Conservation (phyloP, 2,888 invertebrate genomes). For the Cosmia pyralina region DNA sequence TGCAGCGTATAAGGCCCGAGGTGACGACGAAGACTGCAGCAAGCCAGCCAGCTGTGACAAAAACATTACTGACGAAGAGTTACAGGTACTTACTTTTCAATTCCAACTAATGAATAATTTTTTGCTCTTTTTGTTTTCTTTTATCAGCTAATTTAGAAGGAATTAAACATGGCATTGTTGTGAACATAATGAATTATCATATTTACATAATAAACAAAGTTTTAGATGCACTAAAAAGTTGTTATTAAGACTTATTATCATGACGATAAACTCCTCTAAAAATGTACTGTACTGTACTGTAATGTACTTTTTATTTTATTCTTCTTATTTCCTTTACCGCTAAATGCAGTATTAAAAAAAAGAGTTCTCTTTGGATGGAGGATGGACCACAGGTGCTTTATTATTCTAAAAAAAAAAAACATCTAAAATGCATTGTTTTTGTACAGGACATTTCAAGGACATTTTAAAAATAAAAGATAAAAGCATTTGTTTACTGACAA, state of each 20-base stretch:
- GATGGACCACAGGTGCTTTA: no score
- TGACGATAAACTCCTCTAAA: background rate
- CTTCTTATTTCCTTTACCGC: background rate
- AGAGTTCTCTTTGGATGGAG: no score
- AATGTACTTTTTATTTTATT: no score
- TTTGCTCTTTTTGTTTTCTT: background rate
- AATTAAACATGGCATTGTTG: no score
- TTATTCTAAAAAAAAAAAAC: background rate
- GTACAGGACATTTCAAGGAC: slow-evolving; percentile 43
- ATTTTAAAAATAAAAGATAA: slow-evolving; percentile 19
- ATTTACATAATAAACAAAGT: background rate
- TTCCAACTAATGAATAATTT: background rate
- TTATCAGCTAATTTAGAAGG: background rate
- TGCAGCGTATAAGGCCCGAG: slow-evolving; percentile 79
- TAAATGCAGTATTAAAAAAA: background rate
- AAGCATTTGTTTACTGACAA: slow-evolving; percentile 32
- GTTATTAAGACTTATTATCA: background rate
- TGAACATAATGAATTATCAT: background rate
- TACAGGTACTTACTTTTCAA: slow-evolving; percentile 78
- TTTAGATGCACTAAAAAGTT: background rate
- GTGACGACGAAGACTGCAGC: slow-evolving; percentile 66
- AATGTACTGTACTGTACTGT: no score
- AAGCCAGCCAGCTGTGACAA: slow-evolving; percentile 69
- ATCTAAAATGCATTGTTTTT: slow-evolving; percentile 11
- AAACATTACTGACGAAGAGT: slow-evolving; percentile 81